phyloP scores from a whole-genome alignment of 2,888 invertebrate genomes.

The Meandrusa payeni region DNA sequence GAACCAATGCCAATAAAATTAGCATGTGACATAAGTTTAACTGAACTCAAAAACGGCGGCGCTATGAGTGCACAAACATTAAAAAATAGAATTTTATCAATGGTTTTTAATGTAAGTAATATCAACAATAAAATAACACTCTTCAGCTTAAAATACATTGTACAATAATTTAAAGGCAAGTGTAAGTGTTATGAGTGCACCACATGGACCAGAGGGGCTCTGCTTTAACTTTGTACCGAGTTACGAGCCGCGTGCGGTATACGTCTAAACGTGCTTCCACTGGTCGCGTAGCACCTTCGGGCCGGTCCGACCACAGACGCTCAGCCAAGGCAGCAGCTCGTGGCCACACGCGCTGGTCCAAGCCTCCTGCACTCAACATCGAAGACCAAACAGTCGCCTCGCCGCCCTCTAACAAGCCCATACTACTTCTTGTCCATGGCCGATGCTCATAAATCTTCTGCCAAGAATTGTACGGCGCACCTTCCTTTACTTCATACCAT shows the following conservation, averaged over 20 bases:
- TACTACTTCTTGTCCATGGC: slow-evolving; percentile 74
- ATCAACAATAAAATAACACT: too few relatives aligned
- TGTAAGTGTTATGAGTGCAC: slow-evolving; percentile 86
- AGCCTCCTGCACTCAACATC: slow-evolving; percentile 83
- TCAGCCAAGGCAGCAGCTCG: slow-evolving; percentile 90
- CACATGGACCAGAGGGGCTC: slow-evolving; percentile 87
- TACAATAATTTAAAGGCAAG: slow-evolving; percentile 68
- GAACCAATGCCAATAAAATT: too few relatives aligned
- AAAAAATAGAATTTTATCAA: too few relatives aligned
- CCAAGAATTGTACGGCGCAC: slow-evolving; percentile 91
- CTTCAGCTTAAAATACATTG: too few relatives aligned
- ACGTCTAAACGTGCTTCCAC: slow-evolving; percentile 84
- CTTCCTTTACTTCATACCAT: slow-evolving; percentile 89
- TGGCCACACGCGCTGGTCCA: slow-evolving; percentile 90
- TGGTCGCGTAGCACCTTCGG: slow-evolving; percentile 65
- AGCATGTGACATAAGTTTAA: too few relatives aligned
- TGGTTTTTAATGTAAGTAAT: too few relatives aligned
- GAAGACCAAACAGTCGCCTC: slow-evolving; percentile 92
- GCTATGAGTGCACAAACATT: too few relatives aligned
- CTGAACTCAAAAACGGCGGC: too few relatives aligned
- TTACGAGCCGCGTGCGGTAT: slow-evolving; percentile 81
- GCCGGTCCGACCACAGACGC: slow-evolving; percentile 85
- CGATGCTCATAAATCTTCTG: slow-evolving; percentile 90
- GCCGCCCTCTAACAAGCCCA: slow-evolving; percentile 83
- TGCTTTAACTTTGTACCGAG: slow-evolving; percentile 78